These are phyloP conservation scores for Barnardius zonarius DNA, from an alignment of 2,113 vertebrate genomes.

Conservation along the genomic window DNA sequence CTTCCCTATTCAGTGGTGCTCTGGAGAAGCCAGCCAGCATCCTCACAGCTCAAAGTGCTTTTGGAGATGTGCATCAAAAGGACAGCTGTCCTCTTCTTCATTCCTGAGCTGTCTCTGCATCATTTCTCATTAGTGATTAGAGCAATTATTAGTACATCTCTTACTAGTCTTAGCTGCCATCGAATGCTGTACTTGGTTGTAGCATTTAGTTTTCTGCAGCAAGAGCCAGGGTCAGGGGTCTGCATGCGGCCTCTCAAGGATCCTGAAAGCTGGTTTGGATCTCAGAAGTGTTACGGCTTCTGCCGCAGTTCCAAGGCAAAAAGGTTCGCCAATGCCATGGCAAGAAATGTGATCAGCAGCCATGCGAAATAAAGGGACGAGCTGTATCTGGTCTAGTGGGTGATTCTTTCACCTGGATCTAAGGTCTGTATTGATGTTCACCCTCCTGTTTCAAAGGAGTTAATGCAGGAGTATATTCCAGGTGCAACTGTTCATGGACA, in stretches of 20 bases:
- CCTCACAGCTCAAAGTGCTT: background rate
- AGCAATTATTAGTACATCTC: background rate
- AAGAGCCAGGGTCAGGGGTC: background rate
- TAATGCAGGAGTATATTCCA: background rate
- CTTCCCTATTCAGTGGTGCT: background rate
- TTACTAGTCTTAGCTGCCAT: background rate
- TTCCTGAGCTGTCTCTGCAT: background rate
- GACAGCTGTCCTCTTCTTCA: background rate
- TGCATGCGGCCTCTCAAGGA: background rate
- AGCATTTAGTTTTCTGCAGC: background rate
- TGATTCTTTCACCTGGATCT: background rate
- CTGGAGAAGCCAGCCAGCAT: background rate
- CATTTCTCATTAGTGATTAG: background rate
- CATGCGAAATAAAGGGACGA: background rate
- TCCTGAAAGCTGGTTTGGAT: background rate
- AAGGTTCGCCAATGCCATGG: rapidly evolving
- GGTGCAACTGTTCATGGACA: background rate
- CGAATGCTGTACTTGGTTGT: background rate
- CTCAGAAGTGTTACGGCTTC: background rate
- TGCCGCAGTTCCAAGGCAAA: background rate
- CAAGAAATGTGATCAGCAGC: background rate
- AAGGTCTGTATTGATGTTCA: background rate
- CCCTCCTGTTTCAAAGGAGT: background rate
- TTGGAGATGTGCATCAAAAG: background rate
- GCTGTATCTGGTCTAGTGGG: background rate